Percentiles rank a stretch among this genome's conserved stretches.
These are phyloP conservation scores for Naja naja DNA, from an alignment of 2,113 vertebrate genomes.

Conservation along the genomic window DNA sequence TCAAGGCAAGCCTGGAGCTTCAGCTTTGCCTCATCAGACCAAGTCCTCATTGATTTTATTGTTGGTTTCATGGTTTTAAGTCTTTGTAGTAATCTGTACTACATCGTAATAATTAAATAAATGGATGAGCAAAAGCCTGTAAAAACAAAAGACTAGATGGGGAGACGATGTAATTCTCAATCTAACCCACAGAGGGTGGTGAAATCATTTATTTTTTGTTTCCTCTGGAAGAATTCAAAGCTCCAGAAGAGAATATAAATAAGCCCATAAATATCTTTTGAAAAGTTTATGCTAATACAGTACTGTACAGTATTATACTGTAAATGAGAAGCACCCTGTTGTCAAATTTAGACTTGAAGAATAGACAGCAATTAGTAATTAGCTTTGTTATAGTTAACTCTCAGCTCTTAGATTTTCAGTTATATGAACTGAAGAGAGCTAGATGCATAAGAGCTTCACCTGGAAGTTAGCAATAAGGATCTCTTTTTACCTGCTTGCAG, in stretches of 20 bases:
- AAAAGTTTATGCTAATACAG: neutral
- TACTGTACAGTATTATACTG: neutral
- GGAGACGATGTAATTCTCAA: neutral
- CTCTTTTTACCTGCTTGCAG: neutral
- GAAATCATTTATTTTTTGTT: constrained; percentile 42
- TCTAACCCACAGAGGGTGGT: constrained; percentile 64
- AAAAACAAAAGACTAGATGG: neutral
- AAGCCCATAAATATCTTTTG: neutral
- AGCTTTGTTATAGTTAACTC: neutral
- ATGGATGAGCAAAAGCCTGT: neutral
- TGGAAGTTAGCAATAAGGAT: neutral
- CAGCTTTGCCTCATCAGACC: no score
- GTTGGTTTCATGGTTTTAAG: no score
- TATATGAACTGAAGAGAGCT: neutral
- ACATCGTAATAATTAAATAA: neutral
- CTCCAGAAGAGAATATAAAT: neutral
- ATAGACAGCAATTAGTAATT: neutral
- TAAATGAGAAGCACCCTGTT: neutral
- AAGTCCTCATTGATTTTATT: no score
- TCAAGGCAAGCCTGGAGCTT: no score
- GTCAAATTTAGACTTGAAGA: neutral
- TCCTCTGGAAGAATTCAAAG: neutral
- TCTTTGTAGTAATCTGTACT: no score
- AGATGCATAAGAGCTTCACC: neutral
- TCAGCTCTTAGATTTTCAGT: neutral